These are phyloP conservation scores for Erebia ligea DNA, from an alignment of 2,888 invertebrate species.

Conservation along the genomic window DNA sequence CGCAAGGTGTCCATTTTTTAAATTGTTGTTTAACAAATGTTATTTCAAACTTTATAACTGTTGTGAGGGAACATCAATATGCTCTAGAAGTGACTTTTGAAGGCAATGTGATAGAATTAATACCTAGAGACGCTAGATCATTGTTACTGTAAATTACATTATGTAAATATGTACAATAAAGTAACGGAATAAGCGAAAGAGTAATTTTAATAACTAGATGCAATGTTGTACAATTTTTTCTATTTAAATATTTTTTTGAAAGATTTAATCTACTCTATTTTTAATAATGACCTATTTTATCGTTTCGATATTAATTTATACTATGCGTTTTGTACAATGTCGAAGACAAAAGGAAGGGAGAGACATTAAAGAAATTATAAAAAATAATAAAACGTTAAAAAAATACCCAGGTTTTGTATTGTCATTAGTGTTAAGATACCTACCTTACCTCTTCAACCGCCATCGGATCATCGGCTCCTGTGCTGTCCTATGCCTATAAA, in stretches of 20 bases:
- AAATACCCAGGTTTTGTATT: slow-evolving; percentile 73
- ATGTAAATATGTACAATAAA: slow-evolving; percentile 82
- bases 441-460: slow-evolving; percentile 60
- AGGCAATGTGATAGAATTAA: slow-evolving; percentile 80
- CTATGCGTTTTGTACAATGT: slow-evolving; percentile 80
- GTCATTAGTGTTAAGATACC: slow-evolving; percentile 56
- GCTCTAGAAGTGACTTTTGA: slow-evolving; percentile 49
- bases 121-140: slow-evolving; percentile 82
- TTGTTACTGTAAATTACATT: slow-evolving; percentile 81
- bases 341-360: slow-evolving; percentile 70
- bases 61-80: background rate
- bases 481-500: slow-evolving; percentile 60
- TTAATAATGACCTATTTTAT: slow-evolving; percentile 81
- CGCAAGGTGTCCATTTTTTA: background rate
- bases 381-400: slow-evolving; percentile 81
- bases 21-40: background rate
- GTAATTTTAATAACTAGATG: slow-evolving; percentile 77
- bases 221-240: slow-evolving; percentile 81
- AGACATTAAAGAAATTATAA: slow-evolving; percentile 81
- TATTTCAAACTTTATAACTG: background rate
- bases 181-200: slow-evolving; percentile 71
- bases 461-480: slow-evolving; percentile 65
- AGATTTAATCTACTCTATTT: slow-evolving; percentile 82
- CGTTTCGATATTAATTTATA: slow-evolving; percentile 81
- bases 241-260: slow-evolving; percentile 80